Evolutionary conservation across 2,797 vertebrate genomes (phyloP), one percentile per base, ranked within the genome.

Genomic region (Nyctalus aviator): DNA sequence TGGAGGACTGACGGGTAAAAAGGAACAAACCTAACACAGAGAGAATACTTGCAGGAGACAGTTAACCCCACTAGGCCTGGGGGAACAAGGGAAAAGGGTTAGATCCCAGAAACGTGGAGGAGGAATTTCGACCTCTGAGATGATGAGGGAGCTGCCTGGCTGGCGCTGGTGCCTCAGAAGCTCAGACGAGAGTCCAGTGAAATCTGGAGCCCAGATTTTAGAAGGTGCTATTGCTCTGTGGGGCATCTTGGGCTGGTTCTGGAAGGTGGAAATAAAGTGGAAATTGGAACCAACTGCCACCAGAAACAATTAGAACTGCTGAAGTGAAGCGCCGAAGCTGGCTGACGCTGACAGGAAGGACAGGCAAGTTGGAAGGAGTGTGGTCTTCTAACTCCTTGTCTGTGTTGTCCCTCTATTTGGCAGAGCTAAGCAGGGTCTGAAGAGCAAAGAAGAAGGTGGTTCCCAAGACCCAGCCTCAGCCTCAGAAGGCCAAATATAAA

Each of bases 361-460:
- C 15, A n/a, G 50, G n/a, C 41, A 44, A 15, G 44, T 1, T 4
- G 1, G 32, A 83, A 41, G 50, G 72, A 32, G 18, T 0, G 0
- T 0, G 2, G 7, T 48, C 48, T 50, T 32, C 72, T 50, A 64
- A 35, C 41, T 69, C 41, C 17, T 1, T 2, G 5, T 66, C 44
- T 64, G 64, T 1, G 0, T n/a, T 78, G 57, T 93, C 32, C 50
- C 35, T 21, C n/a, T 20, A 0, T 53, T 18, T 23, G 37, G 50
- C 72, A 77, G 83, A 85, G 48, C 11, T 2, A 57, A 59, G 44
- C 30, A 15, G 18, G 6, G 35, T 15, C 23, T 2, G 9, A 3
- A 17, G 55, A 37, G 15, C 35, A 35, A 68, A 35, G 35, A 46
- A 8, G 6, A 57, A 64, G 32, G 35, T 20, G 57, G 23, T 48